phyloP scores from a whole-genome alignment of 2,797 vertebrate genomes.

The Echeneis naucrates region DNA sequence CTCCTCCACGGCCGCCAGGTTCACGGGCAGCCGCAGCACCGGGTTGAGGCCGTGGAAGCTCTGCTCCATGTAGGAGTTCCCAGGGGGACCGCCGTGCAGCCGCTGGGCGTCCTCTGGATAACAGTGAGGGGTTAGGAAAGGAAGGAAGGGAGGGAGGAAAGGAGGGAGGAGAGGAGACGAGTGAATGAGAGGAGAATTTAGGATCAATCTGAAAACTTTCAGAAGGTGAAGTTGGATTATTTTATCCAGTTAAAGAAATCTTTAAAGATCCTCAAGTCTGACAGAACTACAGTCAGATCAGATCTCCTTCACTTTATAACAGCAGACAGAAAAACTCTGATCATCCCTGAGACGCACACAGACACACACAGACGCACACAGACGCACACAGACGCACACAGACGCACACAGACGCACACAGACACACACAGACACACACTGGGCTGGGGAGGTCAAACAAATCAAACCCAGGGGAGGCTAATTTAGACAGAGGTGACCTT shows the following conservation, averaged over 20 bases:
- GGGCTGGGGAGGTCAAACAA: constrained; percentile 29
- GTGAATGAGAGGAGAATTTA: no score
- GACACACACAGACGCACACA: background rate
- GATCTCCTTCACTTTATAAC: constrained; percentile 21
- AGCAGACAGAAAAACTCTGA: constrained; percentile 15
- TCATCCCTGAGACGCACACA: constrained; percentile 31
- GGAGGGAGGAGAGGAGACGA: no score
- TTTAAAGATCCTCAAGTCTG: no score
- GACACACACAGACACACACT: background rate
- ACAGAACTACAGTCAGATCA: constrained; percentile 15
- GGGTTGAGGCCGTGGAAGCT: constrained; percentile 97
- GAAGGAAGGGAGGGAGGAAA: no score
- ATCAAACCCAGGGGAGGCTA: constrained; percentile 24
- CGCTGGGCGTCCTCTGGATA: constrained; percentile 88
- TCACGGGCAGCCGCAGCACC: constrained; percentile 91
- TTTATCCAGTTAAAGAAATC: no score
- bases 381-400: background rate
- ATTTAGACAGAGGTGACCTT: constrained; percentile 67
- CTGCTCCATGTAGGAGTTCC: constrained; percentile 97
- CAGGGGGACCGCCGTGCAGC: constrained; percentile 89
- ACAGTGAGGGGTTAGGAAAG: no score
- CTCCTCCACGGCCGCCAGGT: constrained; percentile 88
- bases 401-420: background rate
- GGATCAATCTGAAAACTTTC: no score
- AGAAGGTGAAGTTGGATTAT: no score